These are phyloP conservation scores for Diabrotica undecimpunctata DNA, from an alignment of 1,140 invertebrate genomes.

Conservation along the genomic window DNA sequence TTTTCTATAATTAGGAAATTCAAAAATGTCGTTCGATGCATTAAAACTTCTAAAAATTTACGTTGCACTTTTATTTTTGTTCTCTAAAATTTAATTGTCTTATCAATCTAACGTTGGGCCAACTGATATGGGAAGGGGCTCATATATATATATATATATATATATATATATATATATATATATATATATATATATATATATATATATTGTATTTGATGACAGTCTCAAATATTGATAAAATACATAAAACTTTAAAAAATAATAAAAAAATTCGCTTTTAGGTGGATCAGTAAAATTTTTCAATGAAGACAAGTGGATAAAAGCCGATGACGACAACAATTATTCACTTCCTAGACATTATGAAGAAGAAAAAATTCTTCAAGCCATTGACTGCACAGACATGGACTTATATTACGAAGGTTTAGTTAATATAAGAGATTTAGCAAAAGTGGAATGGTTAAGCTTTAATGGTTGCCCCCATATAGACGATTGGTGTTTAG, in stretches of 20 bases:
- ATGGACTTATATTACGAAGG: conserved; percentile 67
- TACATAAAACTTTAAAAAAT: not conserved
- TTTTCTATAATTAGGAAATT: no score
- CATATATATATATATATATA: no score
- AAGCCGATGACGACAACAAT: conserved; percentile 50
- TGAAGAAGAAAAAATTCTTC: conserved; percentile 55
- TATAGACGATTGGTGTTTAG: conserved; percentile 76
- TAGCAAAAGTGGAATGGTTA: conserved; percentile 61
- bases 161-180: no score
- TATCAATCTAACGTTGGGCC: no score
- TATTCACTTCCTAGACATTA: conserved; percentile 56
- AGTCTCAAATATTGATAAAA: no score
- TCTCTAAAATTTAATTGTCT: no score
- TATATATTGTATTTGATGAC: no score
- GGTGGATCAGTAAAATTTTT: conserved; percentile 66
- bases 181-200: no score
- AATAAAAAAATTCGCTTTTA: not conserved
- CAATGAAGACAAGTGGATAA: conserved; percentile 55
- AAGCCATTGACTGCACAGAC: conserved; percentile 65
- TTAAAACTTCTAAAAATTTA: no score
- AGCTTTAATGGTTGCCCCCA: conserved; percentile 59
- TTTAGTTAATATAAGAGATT: conserved; percentile 60
- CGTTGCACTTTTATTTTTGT: no score
- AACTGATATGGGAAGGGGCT: no score
- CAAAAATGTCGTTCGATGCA: no score